Evolutionary conservation across 23 tunicate species (phyloP), one percentile per base, ranked within the genome.

Genomic region (Styela clava): DNA sequence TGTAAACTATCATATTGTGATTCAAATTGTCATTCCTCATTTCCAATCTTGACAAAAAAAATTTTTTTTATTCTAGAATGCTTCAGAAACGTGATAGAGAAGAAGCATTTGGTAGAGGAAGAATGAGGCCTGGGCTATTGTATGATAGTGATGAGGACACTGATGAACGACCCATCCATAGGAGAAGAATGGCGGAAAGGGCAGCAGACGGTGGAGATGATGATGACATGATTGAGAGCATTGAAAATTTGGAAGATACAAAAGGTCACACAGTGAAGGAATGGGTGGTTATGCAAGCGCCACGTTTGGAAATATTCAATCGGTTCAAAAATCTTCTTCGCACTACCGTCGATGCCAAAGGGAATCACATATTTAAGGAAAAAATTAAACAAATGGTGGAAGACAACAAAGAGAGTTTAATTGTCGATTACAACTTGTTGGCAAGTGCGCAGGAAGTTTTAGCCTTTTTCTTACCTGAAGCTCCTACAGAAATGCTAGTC

Each of bases 331-430:
- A 84, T 62, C 91, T 91, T 69, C 85, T 96, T 1, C 85, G 97
- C 30, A 96, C 99, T 3, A 86, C 96, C 35, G 89, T 84, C 0
- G 91, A 96, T 71, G 78, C 77, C 3, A 84, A 90, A 80, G 97
- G 97, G 35, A 84, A 96, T 71, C 84, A 94, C 30, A 81, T 91
- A 26, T 96, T 88, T 63, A 85, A 85, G 52, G 94, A 96, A 61
- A 91, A 91, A 70, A 92, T 96, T 85, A 87, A 91, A 77, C 94
- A 96, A 69, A 96, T 96, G 99, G 97, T 96, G 21, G 98, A 93
- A 88, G 99, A 96, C 21, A 96, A 96, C 94, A 91, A 91, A 69
- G 97, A 96, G 69, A 91, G 97, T 72, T 72, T 96, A 71, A 73
- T 91, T 63, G 99, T 96, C 1, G 99, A 96, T 31, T 96, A 87